phyloP scores from a whole-genome alignment of 2,888 invertebrate species.

The Myathropa florea region DNA sequence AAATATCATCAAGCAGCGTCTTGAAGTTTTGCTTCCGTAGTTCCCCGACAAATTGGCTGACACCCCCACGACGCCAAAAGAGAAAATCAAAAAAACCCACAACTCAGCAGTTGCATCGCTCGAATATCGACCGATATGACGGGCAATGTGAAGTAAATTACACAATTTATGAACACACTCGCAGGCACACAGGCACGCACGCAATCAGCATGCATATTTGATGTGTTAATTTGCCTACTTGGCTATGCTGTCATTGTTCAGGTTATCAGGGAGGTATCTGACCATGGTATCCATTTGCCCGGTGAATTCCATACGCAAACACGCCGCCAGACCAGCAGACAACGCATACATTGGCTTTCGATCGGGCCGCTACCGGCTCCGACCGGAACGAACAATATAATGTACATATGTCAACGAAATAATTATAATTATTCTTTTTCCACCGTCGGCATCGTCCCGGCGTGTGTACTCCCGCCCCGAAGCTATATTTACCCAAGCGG shows the following conservation, averaged over 20 bases:
- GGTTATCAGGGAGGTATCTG: conserved; percentile 42
- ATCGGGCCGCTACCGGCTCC: neutral
- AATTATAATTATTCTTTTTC: conserved; percentile 26
- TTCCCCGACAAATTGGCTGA: neutral
- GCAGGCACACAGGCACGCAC: conserved; percentile 9
- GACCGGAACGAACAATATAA: conserved; percentile 23
- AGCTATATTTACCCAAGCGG: conserved; percentile 35
- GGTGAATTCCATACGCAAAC: conserved; percentile 41
- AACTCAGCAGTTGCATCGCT: neutral
- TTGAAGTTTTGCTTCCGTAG: neutral
- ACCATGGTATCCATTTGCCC: conserved; percentile 48
- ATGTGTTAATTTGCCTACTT: conserved; percentile 51
- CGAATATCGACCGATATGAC: conserved; percentile 1
- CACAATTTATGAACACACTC: conserved; percentile 39
- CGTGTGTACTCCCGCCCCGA: conserved; percentile 8
- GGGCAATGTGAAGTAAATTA: conserved; percentile 1
- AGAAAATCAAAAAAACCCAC: neutral
- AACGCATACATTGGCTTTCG: neutral
- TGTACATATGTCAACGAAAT: conserved; percentile 48
- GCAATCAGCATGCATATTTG: conserved; percentile 58
- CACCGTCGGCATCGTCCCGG: neutral
- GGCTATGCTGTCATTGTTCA: conserved; percentile 48
- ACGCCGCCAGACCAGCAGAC: conserved; percentile 11
- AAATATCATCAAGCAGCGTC: neutral
- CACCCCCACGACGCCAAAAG: no score